These are phyloP conservation scores for Actinernus sp. DNA, from an alignment of 92 coral and sea anemone genomes.

Conservation along the genomic window DNA sequence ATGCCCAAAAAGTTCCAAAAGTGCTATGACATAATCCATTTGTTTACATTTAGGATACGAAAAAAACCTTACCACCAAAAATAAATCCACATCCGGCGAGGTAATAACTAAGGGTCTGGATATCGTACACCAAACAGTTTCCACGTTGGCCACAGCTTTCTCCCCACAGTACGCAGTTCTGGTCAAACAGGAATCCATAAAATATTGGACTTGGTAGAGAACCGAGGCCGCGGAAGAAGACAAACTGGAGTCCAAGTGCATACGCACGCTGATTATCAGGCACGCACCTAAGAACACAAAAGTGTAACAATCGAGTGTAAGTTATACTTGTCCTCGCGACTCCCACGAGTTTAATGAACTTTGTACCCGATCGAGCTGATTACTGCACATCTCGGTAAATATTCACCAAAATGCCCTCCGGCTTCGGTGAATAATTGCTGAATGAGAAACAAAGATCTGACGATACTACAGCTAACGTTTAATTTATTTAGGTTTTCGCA, in stretches of 20 bases:
- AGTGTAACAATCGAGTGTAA: too few species aligned
- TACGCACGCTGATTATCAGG: constrained; percentile 95
- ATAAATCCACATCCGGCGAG: constrained; percentile 23
- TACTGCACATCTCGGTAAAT: too few species aligned
- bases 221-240: constrained; percentile 81
- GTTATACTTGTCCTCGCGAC: too few species aligned
- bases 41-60: not conserved
- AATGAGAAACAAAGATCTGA: too few species aligned
- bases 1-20: not conserved
- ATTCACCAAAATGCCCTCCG: too few species aligned
- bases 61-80: constrained; percentile 55
- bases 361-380: too few species aligned
- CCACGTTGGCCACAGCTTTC: constrained; percentile 90
- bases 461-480: too few species aligned
- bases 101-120: constrained; percentile 44
- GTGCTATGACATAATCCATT: not conserved
- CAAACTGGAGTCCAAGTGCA: constrained; percentile 92
- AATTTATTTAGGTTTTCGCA: too few species aligned
- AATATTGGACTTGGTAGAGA: constrained; percentile 93
- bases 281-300: constrained; percentile 70
- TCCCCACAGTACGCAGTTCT: constrained; percentile 86
- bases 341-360: too few species aligned
- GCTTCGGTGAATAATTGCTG: too few species aligned
- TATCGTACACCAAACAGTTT: constrained; percentile 82
- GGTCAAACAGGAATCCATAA: constrained; percentile 83